Percentiles rank a stretch among this genome's conserved stretches.
These are phyloP conservation scores for Leguminivora glycinivorella DNA, from an alignment of 1,140 invertebrate species.

Conservation along the genomic window DNA sequence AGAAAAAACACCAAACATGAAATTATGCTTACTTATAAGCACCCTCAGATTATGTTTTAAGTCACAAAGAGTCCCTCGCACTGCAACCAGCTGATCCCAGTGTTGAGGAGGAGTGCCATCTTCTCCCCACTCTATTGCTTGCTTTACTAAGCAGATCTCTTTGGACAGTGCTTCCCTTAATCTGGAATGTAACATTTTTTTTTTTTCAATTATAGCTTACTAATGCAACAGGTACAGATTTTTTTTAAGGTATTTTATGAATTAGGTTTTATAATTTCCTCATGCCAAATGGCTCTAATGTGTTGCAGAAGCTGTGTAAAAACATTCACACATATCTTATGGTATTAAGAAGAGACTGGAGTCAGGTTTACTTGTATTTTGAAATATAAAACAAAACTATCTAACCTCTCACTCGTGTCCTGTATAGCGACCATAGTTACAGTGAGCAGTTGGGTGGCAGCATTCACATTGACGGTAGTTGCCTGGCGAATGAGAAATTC, in stretches of 20 bases:
- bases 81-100: slow-evolving; percentile 71
- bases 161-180: slow-evolving; percentile 64
- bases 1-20: no score
- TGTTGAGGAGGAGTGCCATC: slow-evolving; percentile 67
- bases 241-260: no score
- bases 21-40: slow-evolving; percentile 62
- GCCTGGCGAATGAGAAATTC: slow-evolving; percentile 76
- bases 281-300: no score
- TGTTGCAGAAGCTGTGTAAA: no score
- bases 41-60: slow-evolving; percentile 70
- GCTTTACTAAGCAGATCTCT: slow-evolving; percentile 70
- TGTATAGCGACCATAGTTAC: slow-evolving; percentile 75
- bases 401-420: slow-evolving; percentile 74
- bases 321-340: no score
- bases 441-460: slow-evolving; percentile 73
- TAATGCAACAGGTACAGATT: not conserved
- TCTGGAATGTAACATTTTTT: slow-evolving; percentile 42
- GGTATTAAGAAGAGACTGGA: no score
- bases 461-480: slow-evolving; percentile 74
- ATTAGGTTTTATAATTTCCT: no score
- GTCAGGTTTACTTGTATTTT: no score
- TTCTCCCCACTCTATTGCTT: slow-evolving; percentile 74
- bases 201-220: not conserved
- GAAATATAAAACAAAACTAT: no score
- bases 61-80: slow-evolving; percentile 63